phyloP scores from a whole-genome alignment of 2,113 vertebrate genomes.

The Charadrius vociferus region DNA sequence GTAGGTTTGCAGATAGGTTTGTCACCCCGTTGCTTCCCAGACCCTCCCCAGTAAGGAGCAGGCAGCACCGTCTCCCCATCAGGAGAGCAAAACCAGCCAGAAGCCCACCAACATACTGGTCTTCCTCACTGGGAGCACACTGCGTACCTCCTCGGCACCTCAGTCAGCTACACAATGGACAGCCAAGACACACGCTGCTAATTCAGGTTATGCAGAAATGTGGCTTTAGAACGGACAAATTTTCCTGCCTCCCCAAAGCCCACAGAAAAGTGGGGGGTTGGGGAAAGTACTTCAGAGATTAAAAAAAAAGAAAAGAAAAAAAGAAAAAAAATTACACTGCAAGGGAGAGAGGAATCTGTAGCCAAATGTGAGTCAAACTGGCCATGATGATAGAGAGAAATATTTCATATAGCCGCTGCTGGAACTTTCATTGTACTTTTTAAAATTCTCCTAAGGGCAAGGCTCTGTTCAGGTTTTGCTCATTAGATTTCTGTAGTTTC shows the following conservation, averaged over 20 bases:
- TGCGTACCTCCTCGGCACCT: accelerated
- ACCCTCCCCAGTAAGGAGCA: background rate
- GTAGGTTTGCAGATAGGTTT: background rate
- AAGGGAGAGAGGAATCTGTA: background rate
- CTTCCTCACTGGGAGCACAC: background rate
- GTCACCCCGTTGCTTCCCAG: no score
- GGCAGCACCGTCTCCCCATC: accelerated
- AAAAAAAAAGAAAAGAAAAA: background rate
- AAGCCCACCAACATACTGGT: accelerated
- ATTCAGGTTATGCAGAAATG: accelerated
- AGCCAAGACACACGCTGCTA: accelerated
- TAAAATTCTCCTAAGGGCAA: background rate
- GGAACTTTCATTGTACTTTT: background rate
- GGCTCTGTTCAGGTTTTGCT: constrained; percentile 5
- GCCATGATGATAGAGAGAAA: background rate
- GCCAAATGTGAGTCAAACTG: background rate
- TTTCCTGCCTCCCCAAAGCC: background rate
- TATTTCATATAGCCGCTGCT: background rate
- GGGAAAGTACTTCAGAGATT: background rate
- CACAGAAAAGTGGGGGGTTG: background rate
- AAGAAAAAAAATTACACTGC: background rate
- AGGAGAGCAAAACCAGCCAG: background rate
- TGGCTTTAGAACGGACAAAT: background rate
- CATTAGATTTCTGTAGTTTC: background rate
- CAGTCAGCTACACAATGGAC: background rate